Percentiles rank a stretch among this genome's conserved stretches.
These are phyloP conservation scores for Paralichthys olivaceus DNA, from an alignment of 2,113 vertebrate genomes.

Conservation along the genomic window DNA sequence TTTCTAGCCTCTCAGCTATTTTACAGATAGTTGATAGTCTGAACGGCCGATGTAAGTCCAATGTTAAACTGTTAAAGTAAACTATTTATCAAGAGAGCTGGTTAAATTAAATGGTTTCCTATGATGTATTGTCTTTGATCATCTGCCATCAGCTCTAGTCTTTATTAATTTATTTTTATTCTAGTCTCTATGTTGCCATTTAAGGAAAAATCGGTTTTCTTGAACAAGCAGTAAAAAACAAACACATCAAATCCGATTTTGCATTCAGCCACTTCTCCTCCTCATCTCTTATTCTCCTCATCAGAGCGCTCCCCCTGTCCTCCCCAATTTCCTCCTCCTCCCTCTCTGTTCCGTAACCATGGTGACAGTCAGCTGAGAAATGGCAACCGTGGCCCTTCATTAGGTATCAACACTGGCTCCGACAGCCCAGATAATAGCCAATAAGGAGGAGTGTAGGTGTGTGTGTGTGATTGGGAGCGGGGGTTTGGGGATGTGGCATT, in stretches of 20 bases:
- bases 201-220: not conserved
- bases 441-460: slow-evolving; percentile 82
- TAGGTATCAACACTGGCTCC: slow-evolving; percentile 93
- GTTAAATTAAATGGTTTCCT: not conserved
- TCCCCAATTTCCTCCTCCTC: slow-evolving; percentile 18
- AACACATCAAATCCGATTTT: slow-evolving; percentile 12
- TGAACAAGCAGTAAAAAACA: slow-evolving; percentile 1
- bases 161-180: too few species aligned
- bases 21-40: not conserved
- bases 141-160: not conserved
- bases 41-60: not conserved
- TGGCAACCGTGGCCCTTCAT: slow-evolving; percentile 95
- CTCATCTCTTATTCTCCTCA: not conserved
- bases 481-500: slow-evolving; percentile 78
- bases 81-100: not conserved
- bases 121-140: not conserved
- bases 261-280: slow-evolving; percentile 1
- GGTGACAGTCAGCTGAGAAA: slow-evolving; percentile 93
- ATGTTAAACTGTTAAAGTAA: not conserved
- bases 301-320: not conserved
- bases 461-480: slow-evolving; percentile 22
- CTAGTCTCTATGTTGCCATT: not conserved
- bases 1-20: not conserved
- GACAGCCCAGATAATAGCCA: slow-evolving; percentile 99
- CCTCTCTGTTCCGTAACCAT: slow-evolving; percentile 82